Percentiles rank a stretch among this genome's conserved stretches.
Evolutionary conservation across 1,140 invertebrate species (phyloP).

Genomic region (Tetragonula clypearis): DNA sequence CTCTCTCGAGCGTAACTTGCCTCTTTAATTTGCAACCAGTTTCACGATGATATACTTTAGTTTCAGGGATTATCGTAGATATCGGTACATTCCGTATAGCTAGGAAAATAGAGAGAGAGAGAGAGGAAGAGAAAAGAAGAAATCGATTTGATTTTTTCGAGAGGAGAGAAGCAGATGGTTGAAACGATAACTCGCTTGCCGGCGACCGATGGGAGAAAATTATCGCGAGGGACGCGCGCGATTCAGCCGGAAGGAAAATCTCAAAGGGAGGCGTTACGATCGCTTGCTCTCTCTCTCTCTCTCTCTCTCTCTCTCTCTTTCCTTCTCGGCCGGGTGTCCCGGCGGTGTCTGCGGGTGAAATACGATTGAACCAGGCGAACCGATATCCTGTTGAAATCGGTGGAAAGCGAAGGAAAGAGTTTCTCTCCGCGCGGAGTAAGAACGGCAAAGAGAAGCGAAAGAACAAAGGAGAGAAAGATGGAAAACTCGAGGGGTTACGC

Average conservation of each 20-base stretch:
- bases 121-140: not conserved
- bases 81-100: not conserved
- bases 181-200: not conserved
- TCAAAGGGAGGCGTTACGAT: constrained; percentile 37
- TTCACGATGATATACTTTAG: not conserved
- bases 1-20: no score
- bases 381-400: constrained; percentile 60
- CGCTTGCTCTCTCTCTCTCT: not conserved
- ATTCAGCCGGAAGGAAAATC: not conserved
- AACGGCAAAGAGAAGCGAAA: constrained; percentile 7
- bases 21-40: not conserved
- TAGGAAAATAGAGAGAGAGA: not conserved
- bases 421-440: constrained; percentile 45
- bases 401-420: constrained; percentile 51
- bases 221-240: not conserved
- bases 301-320: no score
- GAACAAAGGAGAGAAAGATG: not conserved
- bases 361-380: constrained; percentile 48
- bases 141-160: not conserved
- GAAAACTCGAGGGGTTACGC: not conserved
- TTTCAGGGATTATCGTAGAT: not conserved
- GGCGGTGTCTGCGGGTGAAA: constrained; percentile 57
- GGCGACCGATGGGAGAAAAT: not conserved
- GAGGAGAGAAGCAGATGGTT: not conserved
- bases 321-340: constrained; percentile 28